Conservation (phyloP, 1,140 invertebrate genomes). For the Halesus radiatus region DNA sequence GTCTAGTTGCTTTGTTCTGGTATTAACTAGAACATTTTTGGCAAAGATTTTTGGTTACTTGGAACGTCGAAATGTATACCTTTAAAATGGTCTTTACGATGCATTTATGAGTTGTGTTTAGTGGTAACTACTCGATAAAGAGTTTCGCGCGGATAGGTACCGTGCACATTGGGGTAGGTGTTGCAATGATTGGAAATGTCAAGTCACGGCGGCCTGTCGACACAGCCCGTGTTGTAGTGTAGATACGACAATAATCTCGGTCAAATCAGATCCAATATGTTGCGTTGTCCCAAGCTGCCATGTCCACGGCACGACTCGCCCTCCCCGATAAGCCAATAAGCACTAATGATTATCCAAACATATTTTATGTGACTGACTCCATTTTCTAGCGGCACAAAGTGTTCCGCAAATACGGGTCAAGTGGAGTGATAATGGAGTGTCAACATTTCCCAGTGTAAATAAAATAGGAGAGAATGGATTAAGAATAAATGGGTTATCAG, state of each 20-base stretch:
- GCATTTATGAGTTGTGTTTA: too few relatives aligned
- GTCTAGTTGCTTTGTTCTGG: too few relatives aligned
- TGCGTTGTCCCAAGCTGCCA: not conserved
- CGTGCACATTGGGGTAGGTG: too few relatives aligned
- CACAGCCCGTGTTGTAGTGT: too few relatives aligned
- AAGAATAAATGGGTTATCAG: not conserved
- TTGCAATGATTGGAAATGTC: too few relatives aligned
- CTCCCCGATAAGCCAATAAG: conserved; percentile 13
- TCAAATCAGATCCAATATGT: conserved; percentile 67
- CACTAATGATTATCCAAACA: conserved; percentile 24
- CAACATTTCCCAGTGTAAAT: conserved; percentile 2
- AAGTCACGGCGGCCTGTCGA: too few relatives aligned
- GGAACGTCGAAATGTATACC: too few relatives aligned
- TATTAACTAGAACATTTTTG: too few relatives aligned
- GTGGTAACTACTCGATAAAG: too few relatives aligned
- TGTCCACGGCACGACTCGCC: not conserved
- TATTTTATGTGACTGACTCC: conserved; percentile 13
- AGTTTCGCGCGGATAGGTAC: too few relatives aligned
- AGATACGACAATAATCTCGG: not conserved
- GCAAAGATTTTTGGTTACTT: too few relatives aligned
- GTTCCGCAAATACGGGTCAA: conserved; percentile 43
- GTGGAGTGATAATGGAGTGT: conserved; percentile 48
- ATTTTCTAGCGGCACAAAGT: conserved; percentile 17
- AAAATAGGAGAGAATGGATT: not conserved
- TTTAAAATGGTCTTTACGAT: too few relatives aligned